Percentiles rank a stretch among this genome's conserved stretches.
Evolutionary conservation across 2,113 vertebrate genomes (phyloP).

Genomic region (Sapayoa aenigma): DNA sequence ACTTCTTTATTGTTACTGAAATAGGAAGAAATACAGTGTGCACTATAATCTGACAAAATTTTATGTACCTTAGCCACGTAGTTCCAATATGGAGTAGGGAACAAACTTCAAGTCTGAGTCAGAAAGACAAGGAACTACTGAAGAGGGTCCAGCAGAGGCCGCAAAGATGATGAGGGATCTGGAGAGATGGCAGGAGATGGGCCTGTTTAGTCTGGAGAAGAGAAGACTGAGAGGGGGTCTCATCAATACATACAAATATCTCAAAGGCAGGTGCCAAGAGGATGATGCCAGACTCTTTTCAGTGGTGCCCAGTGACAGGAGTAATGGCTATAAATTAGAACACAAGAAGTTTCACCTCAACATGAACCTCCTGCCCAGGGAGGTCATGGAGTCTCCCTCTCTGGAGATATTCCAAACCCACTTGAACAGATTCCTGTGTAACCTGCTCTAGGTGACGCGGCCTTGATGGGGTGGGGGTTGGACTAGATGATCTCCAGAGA

Average conservation of each 20-base stretch:
- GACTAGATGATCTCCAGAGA: neutral
- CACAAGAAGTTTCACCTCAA: neutral
- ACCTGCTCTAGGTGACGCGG: neutral
- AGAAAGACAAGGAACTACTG: neutral
- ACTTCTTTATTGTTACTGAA: neutral
- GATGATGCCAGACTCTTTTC: neutral
- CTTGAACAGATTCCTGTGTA: neutral
- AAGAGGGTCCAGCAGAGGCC: neutral
- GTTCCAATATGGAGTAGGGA: neutral
- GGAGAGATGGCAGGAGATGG: neutral
- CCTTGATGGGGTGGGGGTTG: neutral
- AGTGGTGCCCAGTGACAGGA: neutral
- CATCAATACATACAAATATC: neutral
- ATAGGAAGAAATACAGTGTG: neutral
- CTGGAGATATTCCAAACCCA: neutral
- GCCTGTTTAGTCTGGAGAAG: neutral
- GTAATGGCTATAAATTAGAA: neutral
- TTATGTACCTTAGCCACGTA: neutral
- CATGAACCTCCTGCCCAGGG: neutral
- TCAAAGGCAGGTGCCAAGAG: neutral
- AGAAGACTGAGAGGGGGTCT: neutral
- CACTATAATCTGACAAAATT: neutral
- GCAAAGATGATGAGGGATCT: neutral
- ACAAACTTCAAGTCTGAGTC: neutral
- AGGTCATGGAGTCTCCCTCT: neutral